A percentile compares a stretch with the other conserved stretches of the same genome.
These are phyloP conservation scores for Chelon labrosus DNA, from an alignment of 2,797 vertebrate species.

Conservation along the genomic window DNA sequence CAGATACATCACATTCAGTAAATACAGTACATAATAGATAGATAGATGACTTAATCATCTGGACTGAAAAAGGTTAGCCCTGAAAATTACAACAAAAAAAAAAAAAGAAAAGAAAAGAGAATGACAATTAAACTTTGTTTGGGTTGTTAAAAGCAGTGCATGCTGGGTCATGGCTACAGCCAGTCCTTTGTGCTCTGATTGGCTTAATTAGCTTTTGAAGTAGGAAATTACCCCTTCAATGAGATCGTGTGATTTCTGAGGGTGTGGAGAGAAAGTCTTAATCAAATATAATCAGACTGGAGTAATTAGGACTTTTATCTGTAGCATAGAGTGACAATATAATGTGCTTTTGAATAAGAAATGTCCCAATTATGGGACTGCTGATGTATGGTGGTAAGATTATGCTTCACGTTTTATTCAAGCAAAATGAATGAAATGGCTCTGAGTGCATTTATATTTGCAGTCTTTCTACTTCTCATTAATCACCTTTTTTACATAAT, in stretches of 20 bases:
- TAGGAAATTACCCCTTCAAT: constrained; percentile 76
- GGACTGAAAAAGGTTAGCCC: constrained; percentile 3
- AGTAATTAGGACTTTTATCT: constrained; percentile 72
- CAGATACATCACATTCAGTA: neutral
- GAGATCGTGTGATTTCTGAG: constrained; percentile 71
- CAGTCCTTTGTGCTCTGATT: constrained; percentile 77
- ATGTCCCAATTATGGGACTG: constrained; percentile 27
- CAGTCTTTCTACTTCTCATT: neutral
- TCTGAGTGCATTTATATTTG: constrained; percentile 16
- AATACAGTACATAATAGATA: neutral
- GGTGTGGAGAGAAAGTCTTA: constrained; percentile 63
- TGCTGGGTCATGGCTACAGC: constrained; percentile 66
- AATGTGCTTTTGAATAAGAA: constrained; percentile 55
- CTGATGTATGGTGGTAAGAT: constrained; percentile 40
- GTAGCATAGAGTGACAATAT: constrained; percentile 48
- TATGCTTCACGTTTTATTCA: constrained; percentile 11
- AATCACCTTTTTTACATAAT: neutral
- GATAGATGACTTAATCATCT: neutral
- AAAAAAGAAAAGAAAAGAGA: constrained; percentile 20
- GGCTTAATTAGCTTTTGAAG: constrained; percentile 80
- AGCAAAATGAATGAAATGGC: constrained; percentile 41
- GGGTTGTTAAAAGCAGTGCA: constrained; percentile 48
- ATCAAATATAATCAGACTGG: constrained; percentile 75
- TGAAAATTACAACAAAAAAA: constrained; percentile 10
- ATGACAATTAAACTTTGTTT: constrained; percentile 53